Conservation (phyloP, 1,140 invertebrate genomes). For the Ganaspis sp. region DNA sequence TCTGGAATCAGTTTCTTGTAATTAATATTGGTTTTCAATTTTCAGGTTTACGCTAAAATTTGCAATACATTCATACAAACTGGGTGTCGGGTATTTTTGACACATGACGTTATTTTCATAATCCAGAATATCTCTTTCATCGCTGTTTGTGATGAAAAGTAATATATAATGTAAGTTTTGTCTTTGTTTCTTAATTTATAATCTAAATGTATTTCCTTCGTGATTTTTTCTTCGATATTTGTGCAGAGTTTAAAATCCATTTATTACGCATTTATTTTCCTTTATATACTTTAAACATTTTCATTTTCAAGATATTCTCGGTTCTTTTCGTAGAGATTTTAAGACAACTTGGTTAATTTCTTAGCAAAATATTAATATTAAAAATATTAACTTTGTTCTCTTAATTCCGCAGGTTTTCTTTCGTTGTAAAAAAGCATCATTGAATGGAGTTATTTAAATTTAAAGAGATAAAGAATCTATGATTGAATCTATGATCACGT, state of each 20-base stretch:
- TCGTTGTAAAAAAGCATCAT: background rate
- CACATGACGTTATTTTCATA: background rate
- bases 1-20: background rate
- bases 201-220: too few species aligned
- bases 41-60: background rate
- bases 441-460: constrained; percentile 10
- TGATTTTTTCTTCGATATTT: background rate
- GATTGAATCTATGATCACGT: background rate
- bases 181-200: background rate
- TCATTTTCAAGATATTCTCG: too few species aligned
- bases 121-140: constrained; percentile 1
- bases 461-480: background rate
- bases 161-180: background rate
- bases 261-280: too few species aligned
- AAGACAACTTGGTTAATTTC: too few species aligned
- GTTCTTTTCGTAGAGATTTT: too few species aligned
- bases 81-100: background rate
- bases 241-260: too few species aligned
- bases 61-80: background rate
- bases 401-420: background rate
- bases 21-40: background rate
- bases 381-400: too few species aligned
- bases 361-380: too few species aligned
- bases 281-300: too few species aligned
- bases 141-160: background rate